Evolutionary conservation across 2,888 invertebrate genomes (phyloP), one percentile per base, ranked within the genome.

Genomic region (Cephonodes hylas): DNA sequence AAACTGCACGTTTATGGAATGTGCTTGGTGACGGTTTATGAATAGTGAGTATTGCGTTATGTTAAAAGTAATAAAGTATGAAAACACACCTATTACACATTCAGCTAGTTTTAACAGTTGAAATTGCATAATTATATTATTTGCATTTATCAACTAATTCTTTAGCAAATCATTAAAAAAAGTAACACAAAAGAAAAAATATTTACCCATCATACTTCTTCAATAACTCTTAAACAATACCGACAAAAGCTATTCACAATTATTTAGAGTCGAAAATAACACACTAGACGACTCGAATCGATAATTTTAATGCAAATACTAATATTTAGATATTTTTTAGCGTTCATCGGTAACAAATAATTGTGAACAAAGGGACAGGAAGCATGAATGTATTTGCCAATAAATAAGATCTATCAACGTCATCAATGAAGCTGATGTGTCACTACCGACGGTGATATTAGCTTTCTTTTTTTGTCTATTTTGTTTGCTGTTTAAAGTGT

Each of bases 351-450:
- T 53, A 53, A 53, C 27, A 53, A 53, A 53, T 53, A 31, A 31
- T 53, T 31, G 53, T 31, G 53, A 31, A 53, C 27, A 18, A 38
- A 42, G 42, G 42, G 42, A 27, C 20, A 60, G 48, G 34, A 62
- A 56, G 91, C 91, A 89, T 91, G 89, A 88, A 89, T 88, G 91
- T 91, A 86, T 91, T 91, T 91, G 91, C 91, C 91, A 91, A 91
- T 91, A 91, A 91, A 89, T 88, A 84, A 83, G 80, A 70, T 80
- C 64, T 72, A 72, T 79, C 70, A 71, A 66, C 75, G 72, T 75
- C 73, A 73, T 74, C 72, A 71, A 76, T 68, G 71, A 75, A 72
- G 72, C 76, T 72, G 64, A 68, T 57, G 79, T 82, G 71, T 81
- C 81, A 82, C 81, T 75, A 73, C 71, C 70, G 81, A 78, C 80